phyloP scores from a whole-genome alignment of 35 echinoderm and acorn worm genomes.

The Amphiura filiformis region DNA sequence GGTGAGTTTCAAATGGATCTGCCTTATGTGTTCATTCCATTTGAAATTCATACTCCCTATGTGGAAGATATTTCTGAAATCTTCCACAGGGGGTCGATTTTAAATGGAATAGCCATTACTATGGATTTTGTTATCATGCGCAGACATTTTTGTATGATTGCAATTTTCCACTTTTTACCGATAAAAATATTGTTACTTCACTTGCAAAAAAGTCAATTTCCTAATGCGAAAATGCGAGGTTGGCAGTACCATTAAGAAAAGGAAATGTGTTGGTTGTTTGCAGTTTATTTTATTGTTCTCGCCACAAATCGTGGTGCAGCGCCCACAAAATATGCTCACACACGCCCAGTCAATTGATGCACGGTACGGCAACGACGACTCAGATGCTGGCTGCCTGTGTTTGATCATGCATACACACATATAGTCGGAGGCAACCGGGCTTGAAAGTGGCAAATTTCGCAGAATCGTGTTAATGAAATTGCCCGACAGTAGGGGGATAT shows the following conservation, averaged over 20 bases:
- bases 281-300: background rate
- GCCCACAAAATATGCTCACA: background rate
- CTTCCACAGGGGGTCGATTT: too few relatives aligned
- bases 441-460: constrained; percentile 3
- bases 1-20: too few relatives aligned
- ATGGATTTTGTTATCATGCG: too few relatives aligned
- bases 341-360: constrained; percentile 9
- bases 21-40: too few relatives aligned
- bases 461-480: constrained; percentile 15
- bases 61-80: too few relatives aligned
- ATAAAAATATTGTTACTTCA: too few relatives aligned
- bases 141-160: too few relatives aligned
- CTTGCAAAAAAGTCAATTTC: background rate
- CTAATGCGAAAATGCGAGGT: background rate
- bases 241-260: background rate
- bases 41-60: too few relatives aligned
- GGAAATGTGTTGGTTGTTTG: background rate
- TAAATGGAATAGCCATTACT: too few relatives aligned
- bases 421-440: background rate
- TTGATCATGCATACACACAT: constrained; percentile 3
- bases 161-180: too few relatives aligned
- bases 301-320: background rate
- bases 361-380: background rate
- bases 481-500: background rate
- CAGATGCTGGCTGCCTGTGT: background rate